Base-by-base conservation (phyloP, 2,797 vertebrate species). In the Macroramphosus scolopax region DNA sequence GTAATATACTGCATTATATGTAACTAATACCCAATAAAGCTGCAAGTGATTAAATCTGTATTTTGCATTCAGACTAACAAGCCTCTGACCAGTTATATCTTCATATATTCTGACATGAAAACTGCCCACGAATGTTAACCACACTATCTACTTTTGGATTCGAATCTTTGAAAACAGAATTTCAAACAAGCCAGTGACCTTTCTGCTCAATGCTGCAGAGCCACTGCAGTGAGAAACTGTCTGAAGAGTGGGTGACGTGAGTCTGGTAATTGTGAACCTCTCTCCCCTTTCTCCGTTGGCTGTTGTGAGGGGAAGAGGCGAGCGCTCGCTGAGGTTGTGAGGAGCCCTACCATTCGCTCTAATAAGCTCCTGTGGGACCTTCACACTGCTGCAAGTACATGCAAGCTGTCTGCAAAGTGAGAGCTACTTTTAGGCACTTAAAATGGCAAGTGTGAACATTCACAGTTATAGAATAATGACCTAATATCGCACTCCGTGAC, bases 321-420 rank as follows among this genome's bases (percentile, higher is more conserved):
- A 77, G 66, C 39, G n/a, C 63, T 66, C 63, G 80, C 79, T 66
- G 72, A 79, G 72, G 64, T 78, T 74, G 72, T 75, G 66, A 77
- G 71, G 75, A 79, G 79, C 71, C 71, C 57, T 43, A 69, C 62
- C 71, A 60, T 77, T 75, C 58, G 58, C 58, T 80, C 72, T 89
- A 89, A 89, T 85, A 84, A 84, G 85, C 55, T 77, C 87, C 87
- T 25, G 47, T 84, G 87, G 83, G 87, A 88, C 63, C 63, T 34
- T 36, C 39, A 58, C 62, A 57, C 61, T 69, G 77, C 72, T 72
- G 67, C 68, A 77, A 81, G 77, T 80, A 66, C 64, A 62, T 32
- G 65, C 73, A 67, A 75, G 63, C 62, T 30, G 47, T 77, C 68
- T 74, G 73, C 74, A 75, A 65, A 80, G 69, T 63, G 65, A 78